phyloP scores from a whole-genome alignment of 1,140 invertebrate species.

The Babylonia areolata region DNA sequence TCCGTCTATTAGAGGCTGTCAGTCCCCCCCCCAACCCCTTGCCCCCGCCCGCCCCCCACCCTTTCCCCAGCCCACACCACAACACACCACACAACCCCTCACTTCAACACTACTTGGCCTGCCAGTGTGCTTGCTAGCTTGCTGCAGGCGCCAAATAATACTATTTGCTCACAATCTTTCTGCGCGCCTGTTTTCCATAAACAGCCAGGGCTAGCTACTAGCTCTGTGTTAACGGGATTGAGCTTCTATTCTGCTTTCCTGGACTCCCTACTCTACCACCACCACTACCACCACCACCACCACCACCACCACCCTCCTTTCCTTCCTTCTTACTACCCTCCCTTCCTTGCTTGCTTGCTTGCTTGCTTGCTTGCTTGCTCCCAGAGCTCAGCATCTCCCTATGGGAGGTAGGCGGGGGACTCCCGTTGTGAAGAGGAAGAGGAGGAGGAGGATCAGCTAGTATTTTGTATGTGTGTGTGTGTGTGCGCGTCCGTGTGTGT shows the following conservation, averaged over 20 bases:
- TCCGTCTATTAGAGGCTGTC: conserved; percentile 42
- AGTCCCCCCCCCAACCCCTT: background rate
- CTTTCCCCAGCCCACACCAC: background rate
- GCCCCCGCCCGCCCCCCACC: background rate
- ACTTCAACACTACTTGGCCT: background rate
- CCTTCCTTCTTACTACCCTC: too few species aligned
- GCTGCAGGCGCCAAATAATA: conserved; percentile 40
- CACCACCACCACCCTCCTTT: too few species aligned
- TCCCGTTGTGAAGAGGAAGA: too few species aligned
- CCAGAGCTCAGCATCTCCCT: background rate
- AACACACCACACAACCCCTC: background rate
- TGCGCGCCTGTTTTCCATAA: conserved; percentile 32
- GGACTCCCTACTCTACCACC: background rate
- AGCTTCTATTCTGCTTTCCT: background rate
- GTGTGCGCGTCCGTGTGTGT: background rate
- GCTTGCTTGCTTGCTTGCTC: too few species aligned
- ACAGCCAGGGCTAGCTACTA: conserved; percentile 1
- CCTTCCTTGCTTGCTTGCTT: background rate
- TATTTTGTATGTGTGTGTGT: background rate
- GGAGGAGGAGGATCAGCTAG: background rate
- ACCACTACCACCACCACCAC: background rate
- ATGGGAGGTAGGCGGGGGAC: background rate
- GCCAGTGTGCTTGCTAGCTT: background rate
- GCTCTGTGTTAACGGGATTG: conserved; percentile 24
- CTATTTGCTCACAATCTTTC: conserved; percentile 44